Evolutionary conservation across 2,797 vertebrate species (phyloP).

Genomic region (Pseudomugil gertrudae): DNA sequence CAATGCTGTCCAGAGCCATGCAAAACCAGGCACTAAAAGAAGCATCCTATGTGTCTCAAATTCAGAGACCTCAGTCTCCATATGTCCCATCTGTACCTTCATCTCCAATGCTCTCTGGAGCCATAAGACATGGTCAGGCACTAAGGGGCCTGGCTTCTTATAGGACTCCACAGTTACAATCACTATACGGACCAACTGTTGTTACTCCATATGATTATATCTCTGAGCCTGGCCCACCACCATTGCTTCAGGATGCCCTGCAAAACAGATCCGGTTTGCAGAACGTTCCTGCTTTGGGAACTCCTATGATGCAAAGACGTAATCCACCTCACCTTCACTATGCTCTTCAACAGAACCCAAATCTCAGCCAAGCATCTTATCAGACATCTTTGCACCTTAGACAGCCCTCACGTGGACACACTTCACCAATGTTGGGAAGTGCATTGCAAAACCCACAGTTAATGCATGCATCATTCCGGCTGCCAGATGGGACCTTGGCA

Average conservation of each 20-base stretch:
- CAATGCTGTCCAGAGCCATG: constrained; percentile 66
- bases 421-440: constrained; percentile 69
- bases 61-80: constrained; percentile 67
- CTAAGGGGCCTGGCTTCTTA: constrained; percentile 71
- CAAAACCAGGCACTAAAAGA: constrained; percentile 71
- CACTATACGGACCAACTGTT: constrained; percentile 74
- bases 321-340: constrained; percentile 67
- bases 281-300: constrained; percentile 69
- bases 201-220: constrained; percentile 78
- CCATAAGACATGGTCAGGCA: constrained; percentile 72
- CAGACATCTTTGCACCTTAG: constrained; percentile 62
- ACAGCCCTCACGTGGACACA: constrained; percentile 51
- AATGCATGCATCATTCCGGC: constrained; percentile 68
- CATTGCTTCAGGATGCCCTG: constrained; percentile 78
- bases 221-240: constrained; percentile 74
- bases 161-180: constrained; percentile 58
- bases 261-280: constrained; percentile 71
- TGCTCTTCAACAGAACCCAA: constrained; percentile 73
- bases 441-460: constrained; percentile 73
- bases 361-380: constrained; percentile 71
- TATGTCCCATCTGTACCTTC: constrained; percentile 67
- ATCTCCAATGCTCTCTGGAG: constrained; percentile 76
- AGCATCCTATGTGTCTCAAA: constrained; percentile 65
- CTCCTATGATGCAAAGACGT: constrained; percentile 65
- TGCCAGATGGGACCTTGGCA: constrained; percentile 68